phyloP scores from a whole-genome alignment of 2,113 vertebrate genomes.

The Leucoraja erinaceus region DNA sequence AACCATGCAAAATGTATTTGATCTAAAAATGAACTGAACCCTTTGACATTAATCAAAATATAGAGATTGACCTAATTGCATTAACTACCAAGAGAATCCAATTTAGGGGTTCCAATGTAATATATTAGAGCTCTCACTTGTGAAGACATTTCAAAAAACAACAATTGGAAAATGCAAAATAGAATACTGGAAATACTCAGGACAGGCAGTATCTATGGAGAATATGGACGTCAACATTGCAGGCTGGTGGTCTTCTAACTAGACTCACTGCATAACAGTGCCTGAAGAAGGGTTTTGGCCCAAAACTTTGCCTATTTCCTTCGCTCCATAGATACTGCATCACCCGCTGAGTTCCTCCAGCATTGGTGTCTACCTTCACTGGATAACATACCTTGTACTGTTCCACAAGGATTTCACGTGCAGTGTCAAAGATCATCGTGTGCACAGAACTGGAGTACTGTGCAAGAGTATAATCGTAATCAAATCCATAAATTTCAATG shows the following conservation, averaged over 20 bases:
- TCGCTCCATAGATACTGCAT: no score
- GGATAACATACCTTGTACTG: constrained; percentile 63
- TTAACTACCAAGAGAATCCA: neutral
- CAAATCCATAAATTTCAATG: constrained; percentile 71
- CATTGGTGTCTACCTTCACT: no score
- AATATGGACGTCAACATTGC: no score
- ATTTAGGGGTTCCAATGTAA: neutral
- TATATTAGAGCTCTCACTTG: neutral
- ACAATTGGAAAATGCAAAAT: neutral
- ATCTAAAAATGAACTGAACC: neutral
- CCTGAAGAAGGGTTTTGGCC: no score
- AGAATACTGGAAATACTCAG: no score
- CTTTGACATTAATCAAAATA: neutral
- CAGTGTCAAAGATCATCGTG: constrained; percentile 66
- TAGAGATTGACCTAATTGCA: neutral
- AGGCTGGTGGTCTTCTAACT: neutral
- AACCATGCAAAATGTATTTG: neutral
- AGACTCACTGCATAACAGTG: neutral
- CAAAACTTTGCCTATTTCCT: no score
- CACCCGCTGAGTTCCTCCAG: no score
- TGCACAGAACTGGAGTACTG: constrained; percentile 66
- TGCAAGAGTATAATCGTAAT: constrained; percentile 68
- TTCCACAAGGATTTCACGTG: constrained; percentile 67
- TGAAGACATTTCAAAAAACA: neutral
- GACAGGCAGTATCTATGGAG: no score